phyloP scores from a whole-genome alignment of 2,797 vertebrate genomes.

The Gobionotothen gibberifrons region DNA sequence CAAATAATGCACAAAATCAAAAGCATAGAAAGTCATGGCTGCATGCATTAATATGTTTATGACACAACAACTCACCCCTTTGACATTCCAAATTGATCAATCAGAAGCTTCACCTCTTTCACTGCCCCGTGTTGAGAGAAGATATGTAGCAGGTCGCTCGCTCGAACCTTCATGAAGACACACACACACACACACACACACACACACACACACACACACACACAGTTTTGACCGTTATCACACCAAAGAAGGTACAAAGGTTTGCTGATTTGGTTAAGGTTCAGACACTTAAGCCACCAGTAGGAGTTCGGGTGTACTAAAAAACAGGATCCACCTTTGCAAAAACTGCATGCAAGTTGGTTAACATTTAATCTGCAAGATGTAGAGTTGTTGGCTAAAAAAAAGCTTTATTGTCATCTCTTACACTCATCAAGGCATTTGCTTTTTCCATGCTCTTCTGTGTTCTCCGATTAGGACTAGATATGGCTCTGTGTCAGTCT shows the following conservation, averaged over 20 bases:
- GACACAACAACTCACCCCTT: conserved; percentile 84
- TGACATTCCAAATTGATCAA: conserved; percentile 86
- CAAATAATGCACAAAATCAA: not conserved
- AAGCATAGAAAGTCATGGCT: not conserved
- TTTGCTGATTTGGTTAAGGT: not conserved
- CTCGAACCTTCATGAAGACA: conserved; percentile 80
- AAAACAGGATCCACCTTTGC: not conserved
- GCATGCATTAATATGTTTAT: not conserved
- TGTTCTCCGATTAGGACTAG: too few species aligned
- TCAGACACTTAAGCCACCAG: not conserved
- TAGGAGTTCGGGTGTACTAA: not conserved
- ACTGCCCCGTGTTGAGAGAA: conserved; percentile 89
- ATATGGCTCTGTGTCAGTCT: too few species aligned
- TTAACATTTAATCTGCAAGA: not conserved
- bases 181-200: conserved; percentile 21
- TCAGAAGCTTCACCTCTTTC: conserved; percentile 91
- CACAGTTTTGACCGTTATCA: not conserved
- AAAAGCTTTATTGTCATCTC: too few species aligned
- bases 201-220: conserved; percentile 19
- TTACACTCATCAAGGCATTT: too few species aligned
- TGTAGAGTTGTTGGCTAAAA: too few species aligned
- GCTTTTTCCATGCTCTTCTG: too few species aligned
- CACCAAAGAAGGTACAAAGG: not conserved
- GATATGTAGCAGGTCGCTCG: conserved; percentile 86
- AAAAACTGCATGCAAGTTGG: not conserved